phyloP scores from a whole-genome alignment of 2,113 vertebrate genomes.

The Corynorhinus townsendii region DNA sequence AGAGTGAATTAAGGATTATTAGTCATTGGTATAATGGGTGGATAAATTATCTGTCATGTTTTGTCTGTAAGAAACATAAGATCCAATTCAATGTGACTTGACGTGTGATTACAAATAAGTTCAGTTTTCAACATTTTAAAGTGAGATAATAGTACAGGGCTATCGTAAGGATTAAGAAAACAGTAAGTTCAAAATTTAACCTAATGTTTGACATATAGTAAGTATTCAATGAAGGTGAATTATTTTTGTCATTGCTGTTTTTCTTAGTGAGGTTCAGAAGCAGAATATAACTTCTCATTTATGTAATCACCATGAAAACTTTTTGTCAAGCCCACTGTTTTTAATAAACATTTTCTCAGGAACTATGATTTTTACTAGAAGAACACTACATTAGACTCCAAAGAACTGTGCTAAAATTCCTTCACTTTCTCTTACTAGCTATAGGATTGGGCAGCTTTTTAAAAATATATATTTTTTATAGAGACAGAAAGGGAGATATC shows the following conservation, averaged over 20 bases:
- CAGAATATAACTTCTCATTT: not conserved
- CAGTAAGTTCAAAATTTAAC: not conserved
- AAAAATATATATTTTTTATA: not conserved
- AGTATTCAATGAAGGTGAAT: not conserved
- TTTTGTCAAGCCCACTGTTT: not conserved
- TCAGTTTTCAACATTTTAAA: not conserved
- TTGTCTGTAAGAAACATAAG: conserved; percentile 21
- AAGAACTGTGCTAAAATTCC: not conserved
- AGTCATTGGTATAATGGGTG: not conserved
- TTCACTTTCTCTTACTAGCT: not conserved
- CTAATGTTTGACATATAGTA: not conserved
- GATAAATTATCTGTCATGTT: not conserved
- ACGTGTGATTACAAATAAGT: not conserved
- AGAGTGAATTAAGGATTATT: not conserved
- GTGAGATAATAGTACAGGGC: not conserved
- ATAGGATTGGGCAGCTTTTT: not conserved
- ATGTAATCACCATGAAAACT: not conserved
- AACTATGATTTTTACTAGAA: not conserved
- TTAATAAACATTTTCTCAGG: not conserved
- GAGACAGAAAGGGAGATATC: not conserved
- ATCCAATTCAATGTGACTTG: not conserved
- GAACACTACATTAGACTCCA: not conserved
- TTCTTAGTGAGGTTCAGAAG: not conserved
- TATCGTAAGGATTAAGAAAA: not conserved
- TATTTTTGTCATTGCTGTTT: not conserved